These are phyloP conservation scores for Loris lydekkerianus DNA, from an alignment of 2,797 vertebrate genomes.

Conservation along the genomic window DNA sequence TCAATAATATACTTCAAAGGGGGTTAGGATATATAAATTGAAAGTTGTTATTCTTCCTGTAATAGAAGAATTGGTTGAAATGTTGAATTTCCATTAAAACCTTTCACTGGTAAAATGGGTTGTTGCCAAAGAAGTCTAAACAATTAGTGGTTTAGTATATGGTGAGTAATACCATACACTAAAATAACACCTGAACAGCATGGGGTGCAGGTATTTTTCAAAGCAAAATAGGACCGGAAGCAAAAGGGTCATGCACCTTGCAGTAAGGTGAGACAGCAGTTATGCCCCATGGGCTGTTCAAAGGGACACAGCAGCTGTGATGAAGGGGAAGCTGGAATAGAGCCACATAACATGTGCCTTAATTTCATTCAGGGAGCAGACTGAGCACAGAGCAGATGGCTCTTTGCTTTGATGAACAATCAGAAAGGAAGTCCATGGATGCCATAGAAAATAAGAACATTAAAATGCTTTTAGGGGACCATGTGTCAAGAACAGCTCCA, in stretches of 20 bases:
- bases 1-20: conserved; percentile 74
- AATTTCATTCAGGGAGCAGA: conserved; percentile 62
- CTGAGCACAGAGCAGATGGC: conserved; percentile 73
- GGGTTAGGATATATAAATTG: conserved; percentile 46
- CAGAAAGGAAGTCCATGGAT: conserved; percentile 70
- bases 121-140: conserved; percentile 65
- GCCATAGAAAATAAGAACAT: conserved; percentile 42
- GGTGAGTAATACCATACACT: not conserved
- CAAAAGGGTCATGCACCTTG: conserved; percentile 73
- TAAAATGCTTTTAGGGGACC: conserved; percentile 56
- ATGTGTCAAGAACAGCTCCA: conserved; percentile 64
- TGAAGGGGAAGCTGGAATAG: conserved; percentile 58
- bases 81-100: conserved; percentile 68
- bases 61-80: conserved; percentile 76
- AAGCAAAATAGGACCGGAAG: conserved; percentile 66
- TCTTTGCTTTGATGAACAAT: conserved; percentile 78
- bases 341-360: conserved; percentile 75
- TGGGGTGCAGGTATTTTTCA: conserved; percentile 77
- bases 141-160: conserved; percentile 1
- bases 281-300: conserved; percentile 77
- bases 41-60: conserved; percentile 78
- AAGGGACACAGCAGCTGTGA: conserved; percentile 76
- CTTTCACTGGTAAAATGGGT: conserved; percentile 69
- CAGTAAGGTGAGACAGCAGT: conserved; percentile 74
- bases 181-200: conserved; percentile 69